A percentile compares a stretch with the other conserved stretches of the same genome.
These are phyloP conservation scores for Coboldia fuscipes DNA, from an alignment of 1,140 invertebrate species.

Conservation along the genomic window DNA sequence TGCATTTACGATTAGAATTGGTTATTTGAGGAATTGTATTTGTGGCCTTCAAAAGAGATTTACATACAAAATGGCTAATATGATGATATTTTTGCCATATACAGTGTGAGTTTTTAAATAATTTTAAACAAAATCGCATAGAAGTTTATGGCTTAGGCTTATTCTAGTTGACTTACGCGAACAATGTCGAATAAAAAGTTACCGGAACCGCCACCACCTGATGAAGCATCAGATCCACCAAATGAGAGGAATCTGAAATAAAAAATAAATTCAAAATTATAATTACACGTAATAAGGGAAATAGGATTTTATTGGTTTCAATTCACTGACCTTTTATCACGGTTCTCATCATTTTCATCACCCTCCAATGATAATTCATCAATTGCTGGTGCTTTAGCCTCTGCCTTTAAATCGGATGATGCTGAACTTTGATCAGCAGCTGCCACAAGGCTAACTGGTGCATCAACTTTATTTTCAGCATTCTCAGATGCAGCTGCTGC, in stretches of 20 bases:
- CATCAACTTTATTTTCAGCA: conserved; percentile 18
- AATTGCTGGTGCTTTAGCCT: conserved; percentile 27
- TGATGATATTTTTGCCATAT: background rate
- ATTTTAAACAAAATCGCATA: background rate
- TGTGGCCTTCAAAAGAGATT: no score
- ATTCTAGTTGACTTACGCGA: conserved; percentile 37
- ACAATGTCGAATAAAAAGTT: conserved; percentile 75
- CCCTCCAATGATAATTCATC: conserved; percentile 33
- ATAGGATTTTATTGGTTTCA: no score
- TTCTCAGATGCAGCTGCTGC: background rate
- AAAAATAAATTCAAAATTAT: background rate
- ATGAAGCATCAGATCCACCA: conserved; percentile 27
- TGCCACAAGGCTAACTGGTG: conserved; percentile 9
- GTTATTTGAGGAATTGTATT: no score
- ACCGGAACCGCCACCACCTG: conserved; percentile 45
- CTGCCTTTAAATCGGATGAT: conserved; percentile 19
- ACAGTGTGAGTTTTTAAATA: background rate
- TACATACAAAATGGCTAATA: no score
- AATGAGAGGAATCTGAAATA: conserved; percentile 35
- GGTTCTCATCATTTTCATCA: conserved; percentile 46
- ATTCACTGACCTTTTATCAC: conserved; percentile 41
- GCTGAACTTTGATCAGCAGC: conserved; percentile 12
- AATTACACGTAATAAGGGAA: background rate
- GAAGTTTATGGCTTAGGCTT: no score
- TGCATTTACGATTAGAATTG: no score